Percentiles rank a stretch among this genome's conserved stretches.
Conservation (phyloP, 2,113 vertebrate species). For the Micromys minutus region DNA sequence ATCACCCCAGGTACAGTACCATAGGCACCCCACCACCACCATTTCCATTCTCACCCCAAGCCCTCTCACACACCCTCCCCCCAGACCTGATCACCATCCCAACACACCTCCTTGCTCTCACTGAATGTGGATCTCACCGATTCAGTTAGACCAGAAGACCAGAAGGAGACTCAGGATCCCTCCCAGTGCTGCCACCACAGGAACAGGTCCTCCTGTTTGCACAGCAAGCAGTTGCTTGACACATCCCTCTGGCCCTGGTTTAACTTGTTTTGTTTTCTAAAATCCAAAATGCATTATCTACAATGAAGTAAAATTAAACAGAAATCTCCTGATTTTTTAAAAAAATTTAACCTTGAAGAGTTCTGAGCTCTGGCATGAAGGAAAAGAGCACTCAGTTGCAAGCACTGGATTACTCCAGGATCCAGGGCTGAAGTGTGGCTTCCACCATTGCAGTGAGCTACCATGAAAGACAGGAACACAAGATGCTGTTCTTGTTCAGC, state of each 20-base stretch:
- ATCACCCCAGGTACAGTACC: too few relatives aligned
- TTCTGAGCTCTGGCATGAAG: not conserved
- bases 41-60: too few relatives aligned
- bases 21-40: too few relatives aligned
- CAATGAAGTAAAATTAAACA: not conserved
- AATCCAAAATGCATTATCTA: not conserved
- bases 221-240: not conserved
- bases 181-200: too few relatives aligned
- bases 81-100: too few relatives aligned
- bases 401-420: constrained; percentile 26
- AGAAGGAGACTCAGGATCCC: too few relatives aligned
- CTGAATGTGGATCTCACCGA: not conserved
- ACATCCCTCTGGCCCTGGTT: not conserved
- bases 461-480: not conserved
- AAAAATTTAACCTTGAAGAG: not conserved
- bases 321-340: not conserved
- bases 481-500: not conserved
- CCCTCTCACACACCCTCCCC: too few relatives aligned
- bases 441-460: not conserved
- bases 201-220: too few relatives aligned
- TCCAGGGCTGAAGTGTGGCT: not conserved
- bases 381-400: not conserved
- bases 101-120: not conserved
- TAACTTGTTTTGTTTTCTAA: not conserved
- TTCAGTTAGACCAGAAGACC: not conserved